A percentile compares a stretch with the other conserved stretches of the same genome.
Conservation (phyloP, 2,888 invertebrate species). For the Pegoplata infirma region DNA sequence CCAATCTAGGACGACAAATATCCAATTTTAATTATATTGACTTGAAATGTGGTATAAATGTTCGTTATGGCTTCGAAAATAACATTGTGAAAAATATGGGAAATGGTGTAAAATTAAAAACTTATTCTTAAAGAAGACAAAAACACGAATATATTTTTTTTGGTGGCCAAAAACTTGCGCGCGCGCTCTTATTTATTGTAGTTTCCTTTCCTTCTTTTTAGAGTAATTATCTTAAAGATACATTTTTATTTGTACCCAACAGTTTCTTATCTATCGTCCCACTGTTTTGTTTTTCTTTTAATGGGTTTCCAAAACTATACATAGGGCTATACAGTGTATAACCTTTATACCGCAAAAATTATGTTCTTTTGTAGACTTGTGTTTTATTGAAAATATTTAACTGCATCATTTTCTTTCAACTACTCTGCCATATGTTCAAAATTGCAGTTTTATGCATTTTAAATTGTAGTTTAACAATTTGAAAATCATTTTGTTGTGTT, state of each 20-base stretch:
- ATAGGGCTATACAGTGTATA: conserved; percentile 16
- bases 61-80: too few relatives aligned
- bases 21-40: too few relatives aligned
- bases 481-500: not conserved
- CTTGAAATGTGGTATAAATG: too few relatives aligned
- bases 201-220: conserved; percentile 15
- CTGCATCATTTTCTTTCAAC: conserved; percentile 20
- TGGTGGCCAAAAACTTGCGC: conserved; percentile 30
- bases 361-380: not conserved
- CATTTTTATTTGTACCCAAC: conserved; percentile 3
- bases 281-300: conserved; percentile 10
- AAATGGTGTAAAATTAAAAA: too few relatives aligned
- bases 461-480: not conserved
- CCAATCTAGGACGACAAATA: too few relatives aligned
- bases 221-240: conserved; percentile 33
- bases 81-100: too few relatives aligned
- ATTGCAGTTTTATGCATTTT: not conserved
- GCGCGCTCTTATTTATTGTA: conserved; percentile 31
- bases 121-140: not conserved
- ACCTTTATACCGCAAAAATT: conserved; percentile 42
- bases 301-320: not conserved
- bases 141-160: conserved; percentile 19
- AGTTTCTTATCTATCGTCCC: conserved; percentile 12
- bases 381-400: conserved; percentile 7
- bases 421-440: conserved; percentile 39